Evolutionary conservation across 2,113 vertebrate species (phyloP).

Genomic region (Gymnobelideus leadbeateri): DNA sequence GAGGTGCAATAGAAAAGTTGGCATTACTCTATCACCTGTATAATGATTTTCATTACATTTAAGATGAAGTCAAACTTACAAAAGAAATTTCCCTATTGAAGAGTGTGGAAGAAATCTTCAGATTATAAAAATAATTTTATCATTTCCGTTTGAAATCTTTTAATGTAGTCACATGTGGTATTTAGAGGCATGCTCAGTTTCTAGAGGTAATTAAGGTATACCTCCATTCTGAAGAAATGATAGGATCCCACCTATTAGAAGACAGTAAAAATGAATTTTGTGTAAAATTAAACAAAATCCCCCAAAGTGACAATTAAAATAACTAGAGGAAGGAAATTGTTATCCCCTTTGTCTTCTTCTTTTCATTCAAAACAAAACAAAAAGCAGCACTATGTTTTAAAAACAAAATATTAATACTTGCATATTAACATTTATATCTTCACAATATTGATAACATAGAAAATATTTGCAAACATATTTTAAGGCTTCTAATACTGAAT

Average conservation of each 20-base stretch:
- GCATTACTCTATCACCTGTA: slow-evolving; percentile 62
- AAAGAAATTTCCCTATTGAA: slow-evolving; percentile 57
- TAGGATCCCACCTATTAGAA: slow-evolving; percentile 13
- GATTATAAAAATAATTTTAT: slow-evolving; percentile 65
- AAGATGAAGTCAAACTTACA: slow-evolving; percentile 13
- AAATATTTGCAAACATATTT: slow-evolving; percentile 51
- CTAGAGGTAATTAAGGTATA: slow-evolving; percentile 1
- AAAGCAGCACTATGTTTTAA: not conserved
- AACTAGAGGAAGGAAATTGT: not conserved
- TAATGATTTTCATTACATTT: slow-evolving; percentile 67
- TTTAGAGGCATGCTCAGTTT: slow-evolving; percentile 39
- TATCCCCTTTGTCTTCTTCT: slow-evolving; percentile 56
- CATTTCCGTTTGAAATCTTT: slow-evolving; percentile 61
- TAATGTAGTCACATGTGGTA: slow-evolving; percentile 31
- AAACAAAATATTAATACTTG: slow-evolving; percentile 33
- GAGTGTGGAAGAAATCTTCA: slow-evolving; percentile 48
- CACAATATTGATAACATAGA: slow-evolving; percentile 45
- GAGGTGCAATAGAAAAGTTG: slow-evolving; percentile 62
- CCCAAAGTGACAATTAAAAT: slow-evolving; percentile 33
- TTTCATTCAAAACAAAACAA: slow-evolving; percentile 54
- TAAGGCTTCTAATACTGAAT: not conserved
- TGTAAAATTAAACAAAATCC: slow-evolving; percentile 61
- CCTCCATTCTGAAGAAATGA: slow-evolving; percentile 29
- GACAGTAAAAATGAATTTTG: slow-evolving; percentile 60
- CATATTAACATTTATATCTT: slow-evolving; percentile 37